Evolutionary conservation across 2,113 vertebrate species (phyloP), one percentile per base, ranked within the genome.

Genomic region (Apistogramma diplotaenia): DNA sequence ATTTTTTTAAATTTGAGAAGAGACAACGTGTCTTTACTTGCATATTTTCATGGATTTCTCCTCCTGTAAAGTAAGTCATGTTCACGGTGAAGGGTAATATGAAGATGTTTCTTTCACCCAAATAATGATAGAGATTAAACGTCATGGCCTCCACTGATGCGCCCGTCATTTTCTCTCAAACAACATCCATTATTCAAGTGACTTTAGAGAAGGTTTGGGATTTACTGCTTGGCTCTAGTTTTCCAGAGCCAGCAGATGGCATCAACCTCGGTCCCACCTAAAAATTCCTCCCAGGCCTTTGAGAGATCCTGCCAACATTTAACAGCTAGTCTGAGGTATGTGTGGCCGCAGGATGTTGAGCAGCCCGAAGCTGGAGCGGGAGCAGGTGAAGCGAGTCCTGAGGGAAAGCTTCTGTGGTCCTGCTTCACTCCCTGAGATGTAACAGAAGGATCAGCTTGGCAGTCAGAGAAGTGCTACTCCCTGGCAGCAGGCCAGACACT

Each of bases 401-500:
- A 82, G 93, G 90, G 91, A 80, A 81, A 79, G 77, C 67, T 54
- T 54, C 43, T 21, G 21, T 53, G 71, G 83, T 85, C 74, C 88
- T 78, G 49, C 76, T 83, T 60, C 59, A 21, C 78, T 82, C 73
- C 61, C 82, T 4, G 40, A 92, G 90, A 93, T 46, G 62, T 60
- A 88, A 89, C 90, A 81, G 71, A 89, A 89, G 90, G 91, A 92
- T 92, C 70, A 84, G 74, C 25, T 53, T 72, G 90, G 87, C 86
- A 93, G 92, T 76, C 83, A 18, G 75, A 85, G 83, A 90, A 93
- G 89, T 85, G 86, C 90, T 89, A 85, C 92, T 88, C 85, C 74
- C 87, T 37, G 92, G 93, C 93, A 89, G 76, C 74, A 23, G 75
- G 87, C 91, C 94, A 91, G 91, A 81, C 85, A 78, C 81, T 88